Conservation (phyloP, 2,888 invertebrate species). For the Thecophora atra region DNA sequence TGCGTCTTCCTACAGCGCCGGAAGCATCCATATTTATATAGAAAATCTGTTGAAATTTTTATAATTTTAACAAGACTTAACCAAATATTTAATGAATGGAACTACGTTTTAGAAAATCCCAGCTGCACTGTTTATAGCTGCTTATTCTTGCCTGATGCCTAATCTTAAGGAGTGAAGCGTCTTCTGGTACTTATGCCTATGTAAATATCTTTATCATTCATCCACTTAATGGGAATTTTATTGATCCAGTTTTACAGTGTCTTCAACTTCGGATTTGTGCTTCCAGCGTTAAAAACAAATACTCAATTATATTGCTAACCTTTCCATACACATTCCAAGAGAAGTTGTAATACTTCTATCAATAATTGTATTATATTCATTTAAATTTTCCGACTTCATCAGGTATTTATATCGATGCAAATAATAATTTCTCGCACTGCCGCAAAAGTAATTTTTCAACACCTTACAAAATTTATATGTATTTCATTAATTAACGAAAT, state of each 20-base stretch:
- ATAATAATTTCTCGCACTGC: no score
- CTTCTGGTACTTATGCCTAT: slow-evolving; percentile 13
- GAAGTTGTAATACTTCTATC: no score
- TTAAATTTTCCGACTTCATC: no score
- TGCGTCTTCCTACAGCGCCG: slow-evolving; percentile 72
- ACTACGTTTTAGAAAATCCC: background rate
- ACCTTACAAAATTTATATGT: no score
- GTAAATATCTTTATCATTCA: background rate
- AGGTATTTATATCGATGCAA: no score
- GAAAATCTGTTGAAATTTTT: background rate
- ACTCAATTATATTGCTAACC: no score
- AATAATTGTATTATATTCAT: no score
- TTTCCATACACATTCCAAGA: no score
- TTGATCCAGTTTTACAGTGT: background rate
- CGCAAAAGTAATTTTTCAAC: no score
- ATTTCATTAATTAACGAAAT: no score
- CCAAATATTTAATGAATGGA: no score
- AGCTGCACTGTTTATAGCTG: background rate
- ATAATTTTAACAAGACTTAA: no score
- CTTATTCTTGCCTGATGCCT: background rate
- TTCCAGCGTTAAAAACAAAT: background rate
- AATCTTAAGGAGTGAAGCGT: slow-evolving; percentile 29
- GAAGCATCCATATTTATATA: slow-evolving; percentile 61
- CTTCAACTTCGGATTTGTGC: background rate
- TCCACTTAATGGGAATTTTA: background rate